phyloP scores from a whole-genome alignment of 2,113 vertebrate genomes.

The Symphodus melops region DNA sequence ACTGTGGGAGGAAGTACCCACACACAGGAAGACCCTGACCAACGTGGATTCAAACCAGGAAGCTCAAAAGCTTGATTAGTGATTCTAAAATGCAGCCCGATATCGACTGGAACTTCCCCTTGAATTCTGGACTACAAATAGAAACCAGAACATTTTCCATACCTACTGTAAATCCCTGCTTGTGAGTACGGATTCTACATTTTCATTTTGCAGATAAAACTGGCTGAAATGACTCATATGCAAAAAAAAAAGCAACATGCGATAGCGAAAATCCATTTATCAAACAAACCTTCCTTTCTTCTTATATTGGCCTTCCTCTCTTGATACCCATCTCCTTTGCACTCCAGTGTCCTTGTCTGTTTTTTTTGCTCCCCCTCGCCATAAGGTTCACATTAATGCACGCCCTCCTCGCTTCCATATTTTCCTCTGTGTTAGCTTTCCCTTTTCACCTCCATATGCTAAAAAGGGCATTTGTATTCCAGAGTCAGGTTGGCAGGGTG shows the following conservation, averaged over 20 bases:
- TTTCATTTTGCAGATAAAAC: constrained; percentile 1
- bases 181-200: neutral
- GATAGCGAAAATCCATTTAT: constrained; percentile 25
- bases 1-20: too few species aligned
- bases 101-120: too few species aligned
- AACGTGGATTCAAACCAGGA: too few species aligned
- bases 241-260: constrained; percentile 35
- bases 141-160: too few species aligned
- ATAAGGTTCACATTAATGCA: constrained; percentile 31
- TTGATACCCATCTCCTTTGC: constrained; percentile 12
- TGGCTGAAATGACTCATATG: constrained; percentile 11
- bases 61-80: too few species aligned
- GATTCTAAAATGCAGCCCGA: too few species aligned
- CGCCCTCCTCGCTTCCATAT: constrained; percentile 35
- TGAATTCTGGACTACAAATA: too few species aligned
- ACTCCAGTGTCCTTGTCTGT: neutral
- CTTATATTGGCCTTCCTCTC: constrained; percentile 14
- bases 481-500: constrained; percentile 36
- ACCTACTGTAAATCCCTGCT: too few species aligned
- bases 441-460: constrained; percentile 63
- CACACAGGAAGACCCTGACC: too few species aligned
- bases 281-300: neutral
- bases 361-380: neutral
- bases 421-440: constrained; percentile 57
- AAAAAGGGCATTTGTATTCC: constrained; percentile 76